Conservation (phyloP, 2,113 vertebrate genomes). For the Centropus unirufus region DNA sequence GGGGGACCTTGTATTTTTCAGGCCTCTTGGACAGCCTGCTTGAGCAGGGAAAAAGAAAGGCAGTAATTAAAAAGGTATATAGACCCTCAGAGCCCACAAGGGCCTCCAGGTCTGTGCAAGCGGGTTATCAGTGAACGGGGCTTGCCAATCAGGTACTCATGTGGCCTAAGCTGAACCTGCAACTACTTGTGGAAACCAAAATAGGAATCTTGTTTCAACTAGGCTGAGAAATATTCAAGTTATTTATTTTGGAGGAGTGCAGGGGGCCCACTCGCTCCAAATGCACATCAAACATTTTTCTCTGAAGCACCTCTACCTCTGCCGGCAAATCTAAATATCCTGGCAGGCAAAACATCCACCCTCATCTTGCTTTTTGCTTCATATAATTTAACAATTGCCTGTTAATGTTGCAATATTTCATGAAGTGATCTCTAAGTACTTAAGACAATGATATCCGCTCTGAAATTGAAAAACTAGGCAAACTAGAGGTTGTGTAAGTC, state of each 20-base stretch:
- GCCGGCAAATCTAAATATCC: background rate
- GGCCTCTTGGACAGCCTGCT: background rate
- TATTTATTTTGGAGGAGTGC: background rate
- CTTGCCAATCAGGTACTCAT: background rate
- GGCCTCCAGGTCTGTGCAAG: too few species aligned
- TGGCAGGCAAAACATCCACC: background rate
- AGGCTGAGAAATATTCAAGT: background rate
- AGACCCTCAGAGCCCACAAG: background rate
- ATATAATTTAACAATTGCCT: background rate
- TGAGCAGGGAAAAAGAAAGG: background rate
- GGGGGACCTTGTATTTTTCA: background rate
- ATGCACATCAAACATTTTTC: background rate
- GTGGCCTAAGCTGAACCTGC: background rate
- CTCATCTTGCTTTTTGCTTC: background rate
- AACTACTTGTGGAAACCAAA: background rate
- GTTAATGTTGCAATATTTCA: background rate
- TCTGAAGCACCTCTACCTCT: background rate
- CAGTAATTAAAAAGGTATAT: background rate
- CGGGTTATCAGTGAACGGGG: background rate
- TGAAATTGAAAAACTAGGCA: background rate
- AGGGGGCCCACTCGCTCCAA: background rate
- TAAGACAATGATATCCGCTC: background rate
- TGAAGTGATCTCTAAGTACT: background rate
- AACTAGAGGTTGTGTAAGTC: background rate
- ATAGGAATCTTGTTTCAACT: background rate